Conservation (phyloP, 2,888 invertebrate species). For the Syrphus vitripennis region DNA sequence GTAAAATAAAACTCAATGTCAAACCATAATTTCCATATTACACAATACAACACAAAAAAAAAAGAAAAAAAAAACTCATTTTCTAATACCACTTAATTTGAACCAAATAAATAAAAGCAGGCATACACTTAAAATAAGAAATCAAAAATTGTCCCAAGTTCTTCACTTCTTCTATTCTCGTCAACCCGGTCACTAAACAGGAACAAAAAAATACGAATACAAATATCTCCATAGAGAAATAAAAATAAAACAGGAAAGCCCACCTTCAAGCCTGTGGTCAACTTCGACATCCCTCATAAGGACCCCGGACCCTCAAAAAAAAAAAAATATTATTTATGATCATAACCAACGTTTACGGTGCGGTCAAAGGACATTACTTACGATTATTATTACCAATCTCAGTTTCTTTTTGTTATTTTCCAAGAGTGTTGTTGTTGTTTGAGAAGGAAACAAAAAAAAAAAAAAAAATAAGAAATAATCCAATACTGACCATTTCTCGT, state of each 20-base stretch:
- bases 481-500: background rate
- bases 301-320: background rate
- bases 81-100: slow-evolving; percentile 30
- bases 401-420: slow-evolving; percentile 17
- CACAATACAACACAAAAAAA: too few relatives aligned
- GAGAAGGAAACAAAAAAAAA: too few relatives aligned
- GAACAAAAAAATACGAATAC: background rate
- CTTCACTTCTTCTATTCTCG: too few relatives aligned
- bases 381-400: slow-evolving; percentile 67
- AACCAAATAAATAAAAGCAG: slow-evolving; percentile 44
- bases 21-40: slow-evolving; percentile 43
- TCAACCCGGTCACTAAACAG: slow-evolving; percentile 32
- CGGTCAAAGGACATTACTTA: slow-evolving; percentile 64
- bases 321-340: slow-evolving; percentile 58
- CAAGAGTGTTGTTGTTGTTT: background rate
- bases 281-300: slow-evolving; percentile 23
- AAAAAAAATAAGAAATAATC: background rate
- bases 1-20: slow-evolving; percentile 42
- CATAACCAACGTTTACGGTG: slow-evolving; percentile 66
- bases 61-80: background rate
- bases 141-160: slow-evolving; percentile 42
- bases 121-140: background rate
- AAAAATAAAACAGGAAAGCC: slow-evolving; percentile 17
- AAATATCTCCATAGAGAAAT: background rate
- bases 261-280: background rate